phyloP scores from a whole-genome alignment of 2,113 vertebrate species.

The Illadopsis cleaveri region DNA sequence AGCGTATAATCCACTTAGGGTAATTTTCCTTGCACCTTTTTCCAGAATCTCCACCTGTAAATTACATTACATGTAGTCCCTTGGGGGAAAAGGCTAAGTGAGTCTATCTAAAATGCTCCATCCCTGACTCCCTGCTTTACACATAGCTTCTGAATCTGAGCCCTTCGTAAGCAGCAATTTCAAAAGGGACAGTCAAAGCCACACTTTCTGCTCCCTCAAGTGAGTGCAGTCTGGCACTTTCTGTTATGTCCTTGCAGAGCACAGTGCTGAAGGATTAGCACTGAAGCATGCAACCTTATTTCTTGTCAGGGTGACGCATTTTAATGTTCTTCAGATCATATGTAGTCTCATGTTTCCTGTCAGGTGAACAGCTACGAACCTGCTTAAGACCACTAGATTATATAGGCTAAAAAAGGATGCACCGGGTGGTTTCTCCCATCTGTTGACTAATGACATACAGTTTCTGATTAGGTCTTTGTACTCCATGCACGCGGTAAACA shows the following conservation, averaged over 20 bases:
- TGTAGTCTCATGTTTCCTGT: background rate
- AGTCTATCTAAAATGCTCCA: background rate
- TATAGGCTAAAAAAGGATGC: background rate
- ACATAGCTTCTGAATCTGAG: background rate
- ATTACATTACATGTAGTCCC: background rate
- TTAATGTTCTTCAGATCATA: background rate
- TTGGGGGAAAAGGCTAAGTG: background rate
- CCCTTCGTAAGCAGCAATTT: background rate
- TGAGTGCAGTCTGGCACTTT: background rate
- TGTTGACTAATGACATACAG: background rate
- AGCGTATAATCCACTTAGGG: background rate
- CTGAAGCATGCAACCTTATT: background rate
- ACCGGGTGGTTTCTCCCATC: background rate
- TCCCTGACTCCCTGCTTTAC: background rate
- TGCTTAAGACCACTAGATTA: background rate
- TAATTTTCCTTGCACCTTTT: background rate
- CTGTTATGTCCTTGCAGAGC: background rate
- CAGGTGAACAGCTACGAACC: background rate
- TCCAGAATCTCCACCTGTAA: background rate
- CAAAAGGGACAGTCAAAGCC: background rate
- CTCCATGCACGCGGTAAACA: background rate
- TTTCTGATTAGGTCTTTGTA: conserved; percentile 13
- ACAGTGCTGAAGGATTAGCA: background rate
- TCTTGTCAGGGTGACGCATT: background rate
- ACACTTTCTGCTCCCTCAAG: background rate